These are phyloP conservation scores for Phrixothrix hirtus DNA, from an alignment of 2,888 invertebrate species.

Conservation along the genomic window DNA sequence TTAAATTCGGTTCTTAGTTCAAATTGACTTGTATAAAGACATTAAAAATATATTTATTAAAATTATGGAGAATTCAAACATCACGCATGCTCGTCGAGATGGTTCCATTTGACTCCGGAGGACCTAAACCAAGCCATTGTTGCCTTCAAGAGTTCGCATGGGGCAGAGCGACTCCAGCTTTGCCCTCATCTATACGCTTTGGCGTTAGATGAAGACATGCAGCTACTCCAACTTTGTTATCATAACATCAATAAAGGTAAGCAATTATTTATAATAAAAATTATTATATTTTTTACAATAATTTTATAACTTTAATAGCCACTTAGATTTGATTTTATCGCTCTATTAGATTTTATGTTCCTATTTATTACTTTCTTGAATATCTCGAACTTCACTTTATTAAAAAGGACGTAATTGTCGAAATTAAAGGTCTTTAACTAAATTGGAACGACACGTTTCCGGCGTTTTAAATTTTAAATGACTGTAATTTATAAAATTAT, in stretches of 20 bases:
- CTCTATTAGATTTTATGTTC: neutral
- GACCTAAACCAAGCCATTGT: conserved; percentile 28
- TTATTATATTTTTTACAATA: neutral
- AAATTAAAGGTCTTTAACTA: conserved; percentile 11
- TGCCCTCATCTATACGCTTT: conserved; percentile 59
- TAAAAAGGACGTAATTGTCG: conserved; percentile 4
- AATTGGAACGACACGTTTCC: conserved; percentile 11
- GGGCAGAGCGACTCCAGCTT: conserved; percentile 62
- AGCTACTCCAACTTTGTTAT: conserved; percentile 14
- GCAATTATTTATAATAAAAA: conserved; percentile 4
- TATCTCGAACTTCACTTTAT: neutral
- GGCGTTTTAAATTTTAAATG: conserved; percentile 10
- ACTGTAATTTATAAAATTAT: no score
- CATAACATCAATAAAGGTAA: conserved; percentile 17
- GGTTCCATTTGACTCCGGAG: conserved; percentile 15
- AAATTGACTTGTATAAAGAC: neutral
- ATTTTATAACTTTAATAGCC: no score
- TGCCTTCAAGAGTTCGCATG: conserved; percentile 48
- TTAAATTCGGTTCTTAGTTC: neutral
- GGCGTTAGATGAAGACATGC: conserved; percentile 51
- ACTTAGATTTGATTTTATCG: no score
- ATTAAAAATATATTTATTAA: neutral
- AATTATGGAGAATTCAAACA: conserved; percentile 3
- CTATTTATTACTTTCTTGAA: neutral
- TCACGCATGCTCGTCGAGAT: conserved; percentile 31